These are phyloP conservation scores for Acanthurus tractus DNA, from an alignment of 2,797 vertebrate genomes.

Conservation along the genomic window DNA sequence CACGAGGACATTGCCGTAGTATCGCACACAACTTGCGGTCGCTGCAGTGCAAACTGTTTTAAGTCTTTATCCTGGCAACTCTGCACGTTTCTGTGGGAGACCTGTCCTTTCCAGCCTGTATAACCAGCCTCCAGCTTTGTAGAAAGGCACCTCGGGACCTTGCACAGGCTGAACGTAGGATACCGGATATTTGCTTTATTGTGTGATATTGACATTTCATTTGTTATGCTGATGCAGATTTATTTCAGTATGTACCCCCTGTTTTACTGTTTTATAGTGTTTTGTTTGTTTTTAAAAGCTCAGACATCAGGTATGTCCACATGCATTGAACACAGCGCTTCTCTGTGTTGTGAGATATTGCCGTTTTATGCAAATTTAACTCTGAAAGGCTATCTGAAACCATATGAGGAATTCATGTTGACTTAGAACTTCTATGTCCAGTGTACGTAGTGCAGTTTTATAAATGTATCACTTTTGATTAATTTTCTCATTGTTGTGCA, in stretches of 20 bases:
- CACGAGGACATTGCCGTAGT: conserved; percentile 67
- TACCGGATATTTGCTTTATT: conserved; percentile 79
- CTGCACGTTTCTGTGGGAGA: conserved; percentile 78
- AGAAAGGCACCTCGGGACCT: conserved; percentile 63
- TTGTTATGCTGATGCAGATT: conserved; percentile 73
- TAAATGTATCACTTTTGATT: conserved; percentile 68
- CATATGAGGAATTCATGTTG: conserved; percentile 57
- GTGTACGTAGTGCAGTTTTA: conserved; percentile 65
- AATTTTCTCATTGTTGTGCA: conserved; percentile 76
- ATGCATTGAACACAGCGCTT: conserved; percentile 74
- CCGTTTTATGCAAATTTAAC: conserved; percentile 65
- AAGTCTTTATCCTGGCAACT: conserved; percentile 82
- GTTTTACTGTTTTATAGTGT: conserved; percentile 57
- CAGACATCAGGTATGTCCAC: conserved; percentile 86
- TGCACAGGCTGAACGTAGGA: conserved; percentile 68
- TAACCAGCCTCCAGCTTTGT: conserved; percentile 75
- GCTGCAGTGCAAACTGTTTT: conserved; percentile 73
- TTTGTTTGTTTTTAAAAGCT: conserved; percentile 63
- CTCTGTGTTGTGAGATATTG: conserved; percentile 76
- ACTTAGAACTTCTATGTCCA: conserved; percentile 59
- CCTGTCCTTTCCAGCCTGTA: conserved; percentile 69
- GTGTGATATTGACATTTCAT: conserved; percentile 74
- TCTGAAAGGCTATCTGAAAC: conserved; percentile 53
- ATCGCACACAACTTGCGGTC: conserved; percentile 77
- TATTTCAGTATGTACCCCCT: conserved; percentile 58